These are phyloP conservation scores for Psix sp. DNA, from an alignment of 1,140 invertebrate species.

Conservation along the genomic window DNA sequence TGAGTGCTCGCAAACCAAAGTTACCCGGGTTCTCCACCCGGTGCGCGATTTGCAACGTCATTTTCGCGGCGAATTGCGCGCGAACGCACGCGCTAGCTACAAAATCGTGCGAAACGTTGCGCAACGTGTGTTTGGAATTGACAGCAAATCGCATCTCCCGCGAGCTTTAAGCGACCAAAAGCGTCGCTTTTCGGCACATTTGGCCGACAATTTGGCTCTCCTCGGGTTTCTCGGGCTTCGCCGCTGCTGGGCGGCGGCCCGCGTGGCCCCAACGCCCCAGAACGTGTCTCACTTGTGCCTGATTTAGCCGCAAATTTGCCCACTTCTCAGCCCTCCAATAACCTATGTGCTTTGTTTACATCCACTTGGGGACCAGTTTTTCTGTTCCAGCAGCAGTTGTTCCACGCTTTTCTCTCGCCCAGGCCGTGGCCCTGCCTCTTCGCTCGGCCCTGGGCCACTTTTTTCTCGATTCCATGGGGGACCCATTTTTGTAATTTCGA, in stretches of 20 bases:
- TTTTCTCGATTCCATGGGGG: conserved; percentile 79
- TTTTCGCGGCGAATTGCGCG: not conserved
- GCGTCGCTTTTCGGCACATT: conserved; percentile 52
- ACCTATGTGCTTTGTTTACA: conserved; percentile 81
- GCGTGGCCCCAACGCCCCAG: not conserved
- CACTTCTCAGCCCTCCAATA: conserved; percentile 60
- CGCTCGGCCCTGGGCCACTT: conserved; percentile 62
- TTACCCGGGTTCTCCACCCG: conserved; percentile 3
- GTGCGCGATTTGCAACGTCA: too few relatives aligned
- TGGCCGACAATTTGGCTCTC: not conserved
- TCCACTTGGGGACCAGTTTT: conserved; percentile 76
- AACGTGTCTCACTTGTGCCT: conserved; percentile 1
- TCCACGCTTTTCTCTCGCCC: conserved; percentile 75
- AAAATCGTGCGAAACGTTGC: conserved; percentile 7
- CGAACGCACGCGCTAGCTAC: not conserved
- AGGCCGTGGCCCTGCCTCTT: conserved; percentile 74
- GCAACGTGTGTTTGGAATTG: conserved; percentile 72
- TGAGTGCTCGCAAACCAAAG: conserved; percentile 65
- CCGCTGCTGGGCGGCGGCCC: not conserved
- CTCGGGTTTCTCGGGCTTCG: not conserved
- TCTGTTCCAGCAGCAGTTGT: conserved; percentile 79
- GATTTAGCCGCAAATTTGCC: conserved; percentile 2
- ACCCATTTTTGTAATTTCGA: conserved; percentile 87
- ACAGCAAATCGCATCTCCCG: conserved; percentile 59
- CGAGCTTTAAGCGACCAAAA: conserved; percentile 61